Evolutionary conservation across 1,140 invertebrate species (phyloP), one percentile per base, ranked within the genome.

Genomic region (Microplitis mediator): DNA sequence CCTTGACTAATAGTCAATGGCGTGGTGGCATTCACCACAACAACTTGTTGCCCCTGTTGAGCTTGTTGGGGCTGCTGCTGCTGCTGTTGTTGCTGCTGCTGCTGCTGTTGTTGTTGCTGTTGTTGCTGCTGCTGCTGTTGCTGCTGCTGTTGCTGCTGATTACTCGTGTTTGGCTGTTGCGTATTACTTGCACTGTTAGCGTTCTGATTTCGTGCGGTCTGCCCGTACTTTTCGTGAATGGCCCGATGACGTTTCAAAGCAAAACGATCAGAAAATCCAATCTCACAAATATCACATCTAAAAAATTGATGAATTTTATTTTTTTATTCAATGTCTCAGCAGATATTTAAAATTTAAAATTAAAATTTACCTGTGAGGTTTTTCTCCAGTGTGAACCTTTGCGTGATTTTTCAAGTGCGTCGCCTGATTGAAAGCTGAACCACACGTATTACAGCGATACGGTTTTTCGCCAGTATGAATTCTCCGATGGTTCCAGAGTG

Each of bases 401-500:
- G 93, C 93, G 76, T 95, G 94, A 85, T 95, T 95, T 82, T 95
- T 95, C 32, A 95, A 86, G 86, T 95, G 94, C n/a, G 94, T 94
- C 1, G 94, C 94, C 86, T 95, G 94, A 83, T 94, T 95, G 78
- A 95, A 95, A 32, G 93, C 93, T 4, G 93, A 94, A 2, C 93
- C 93, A 78, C 94, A 95, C 39, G 93, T 93, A 65, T 94, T 93
- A 86, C 94, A 95, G 75, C 91, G 91, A 79, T 95, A 95, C 8
- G 95, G 95, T 84, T 96, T 95, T 87, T 96, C 95, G 14, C 95
- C 95, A 3, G 96, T 98, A 83, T 99, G 97, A 74, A 99, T 98
- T 70, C 97, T 91, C 56, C 95, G 90, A 83, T 98, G 97, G 84
- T 95, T 96, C 93, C 94, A 95, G 51, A 97, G 86, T 0, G 94